These are phyloP conservation scores for Catharus bicknelli DNA, from an alignment of 2,113 vertebrate species.

Conservation along the genomic window DNA sequence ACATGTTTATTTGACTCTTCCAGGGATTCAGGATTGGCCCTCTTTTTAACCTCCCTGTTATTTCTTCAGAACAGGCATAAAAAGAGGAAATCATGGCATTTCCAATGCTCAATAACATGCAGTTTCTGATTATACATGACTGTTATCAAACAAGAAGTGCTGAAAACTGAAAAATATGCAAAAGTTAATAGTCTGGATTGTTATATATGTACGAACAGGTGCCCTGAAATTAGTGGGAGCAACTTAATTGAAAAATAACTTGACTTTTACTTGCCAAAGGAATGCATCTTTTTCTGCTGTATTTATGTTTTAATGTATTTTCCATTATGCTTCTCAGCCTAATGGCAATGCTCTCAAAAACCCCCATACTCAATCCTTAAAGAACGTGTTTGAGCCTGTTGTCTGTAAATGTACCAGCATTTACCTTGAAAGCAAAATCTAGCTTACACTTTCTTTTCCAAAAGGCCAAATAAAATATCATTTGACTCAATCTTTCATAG, in stretches of 20 bases:
- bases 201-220: too few species aligned
- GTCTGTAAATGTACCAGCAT: neutral
- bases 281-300: neutral
- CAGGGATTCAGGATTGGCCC: neutral
- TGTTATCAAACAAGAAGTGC: neutral
- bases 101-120: neutral
- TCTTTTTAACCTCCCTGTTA: neutral
- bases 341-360: accelerated
- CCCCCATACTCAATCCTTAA: accelerated
- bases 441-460: neutral
- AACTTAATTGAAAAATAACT: neutral
- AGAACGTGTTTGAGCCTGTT: accelerated
- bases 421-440: neutral
- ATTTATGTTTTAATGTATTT: neutral
- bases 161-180: neutral
- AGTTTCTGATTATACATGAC: neutral
- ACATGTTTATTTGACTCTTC: neutral
- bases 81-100: neutral
- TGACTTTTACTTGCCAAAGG: neutral
- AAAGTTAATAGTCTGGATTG: neutral
- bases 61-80: neutral
- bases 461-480: neutral
- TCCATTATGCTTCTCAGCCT: neutral
- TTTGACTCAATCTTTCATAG: neutral
- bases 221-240: accelerated